Evolutionary conservation across 1,140 invertebrate genomes (phyloP), one percentile per base, ranked within the genome.

Genomic region (Neodiprion pinetum): DNA sequence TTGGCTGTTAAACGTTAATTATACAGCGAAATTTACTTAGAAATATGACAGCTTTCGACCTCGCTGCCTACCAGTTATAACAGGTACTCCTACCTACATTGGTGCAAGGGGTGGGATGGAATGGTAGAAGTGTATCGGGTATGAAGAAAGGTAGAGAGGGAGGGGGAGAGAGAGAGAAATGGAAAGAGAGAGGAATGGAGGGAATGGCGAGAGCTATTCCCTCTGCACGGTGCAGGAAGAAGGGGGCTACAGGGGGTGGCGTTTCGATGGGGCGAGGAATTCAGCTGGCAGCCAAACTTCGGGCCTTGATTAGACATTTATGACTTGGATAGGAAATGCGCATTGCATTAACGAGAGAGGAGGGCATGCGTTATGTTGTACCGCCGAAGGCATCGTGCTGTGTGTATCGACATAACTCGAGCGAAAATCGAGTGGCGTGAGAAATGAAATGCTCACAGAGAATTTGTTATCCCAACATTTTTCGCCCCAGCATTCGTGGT

Each of bases 251-350:
- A 10, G 1, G n/a, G 50, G n/a, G 50, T 53, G 50, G 17, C 17
- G 17, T 40, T 40, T 40, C 28, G 5, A 40, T 3, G 28, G 28
- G 28, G 28, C 28, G 53, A 61, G 53, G 53, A 61, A 61, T 61
- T 61, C 53, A 17, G 53, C 53, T 61, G n/a, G 53, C 50, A 40
- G 71, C 66, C 75, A 67, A 80, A 80, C 73, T 80, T 80, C 71
- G 69, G 72, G 67, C 65, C 75, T 77, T 80, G 77, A 80, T 80
- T 80, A 80, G 79, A 78, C 79, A 80, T 80, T 80, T 80, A 80
- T 80, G 76, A 71, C 73, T 53, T 70, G 68, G 70, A 50, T 72
- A 71, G 72, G 76, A 75, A 78, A 80, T 71, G 74, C 47, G 74
- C 72, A 72, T 80, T 80, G 78, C 74, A 76, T 61, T 61, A 61